These are phyloP conservation scores for Xiphophorus birchmanni DNA, from an alignment of 2,797 vertebrate species.

Conservation along the genomic window DNA sequence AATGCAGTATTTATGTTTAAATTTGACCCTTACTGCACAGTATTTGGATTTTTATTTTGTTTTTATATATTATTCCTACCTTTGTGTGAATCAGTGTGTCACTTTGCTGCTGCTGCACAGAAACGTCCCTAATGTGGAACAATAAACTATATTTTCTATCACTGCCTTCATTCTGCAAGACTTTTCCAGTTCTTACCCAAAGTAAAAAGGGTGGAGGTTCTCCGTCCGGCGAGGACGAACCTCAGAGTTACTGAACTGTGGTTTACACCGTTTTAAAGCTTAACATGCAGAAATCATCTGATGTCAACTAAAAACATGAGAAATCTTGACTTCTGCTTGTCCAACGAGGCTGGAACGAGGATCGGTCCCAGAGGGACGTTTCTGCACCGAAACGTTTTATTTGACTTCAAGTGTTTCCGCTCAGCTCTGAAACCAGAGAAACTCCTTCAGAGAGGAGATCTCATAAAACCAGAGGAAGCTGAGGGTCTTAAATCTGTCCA, in stretches of 20 bases:
- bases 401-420: background rate
- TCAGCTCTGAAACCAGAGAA: slow-evolving; percentile 5
- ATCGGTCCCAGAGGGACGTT: background rate
- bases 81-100: too few species aligned
- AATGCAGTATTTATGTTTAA: too few species aligned
- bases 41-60: too few species aligned
- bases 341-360: background rate
- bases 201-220: background rate
- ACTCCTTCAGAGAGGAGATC: slow-evolving; percentile 12
- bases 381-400: background rate
- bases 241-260: background rate
- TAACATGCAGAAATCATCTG: background rate
- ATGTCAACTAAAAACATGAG: background rate
- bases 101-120: too few species aligned
- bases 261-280: background rate
- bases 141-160: too few species aligned
- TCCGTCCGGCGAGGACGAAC: background rate
- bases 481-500: slow-evolving; percentile 60
- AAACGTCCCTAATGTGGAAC: too few species aligned
- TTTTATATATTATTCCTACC: too few species aligned
- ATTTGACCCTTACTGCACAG: too few species aligned
- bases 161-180: background rate
- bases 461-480: slow-evolving; percentile 39
- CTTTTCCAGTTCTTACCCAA: background rate
- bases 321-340: background rate